phyloP scores from a whole-genome alignment of 2,888 invertebrate genomes.

The Drosophila bunnanda region DNA sequence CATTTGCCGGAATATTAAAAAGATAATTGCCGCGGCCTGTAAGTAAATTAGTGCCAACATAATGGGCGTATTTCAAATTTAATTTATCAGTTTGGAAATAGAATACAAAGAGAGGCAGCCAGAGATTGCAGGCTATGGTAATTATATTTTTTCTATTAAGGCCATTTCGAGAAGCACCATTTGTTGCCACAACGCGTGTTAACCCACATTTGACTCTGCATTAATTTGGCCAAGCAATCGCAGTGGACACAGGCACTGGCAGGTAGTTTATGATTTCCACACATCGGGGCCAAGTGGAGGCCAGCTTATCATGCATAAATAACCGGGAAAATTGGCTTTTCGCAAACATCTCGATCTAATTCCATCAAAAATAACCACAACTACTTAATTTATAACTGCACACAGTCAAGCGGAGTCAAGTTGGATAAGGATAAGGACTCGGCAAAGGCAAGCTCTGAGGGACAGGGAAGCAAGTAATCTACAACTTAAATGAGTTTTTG shows the following conservation, averaged over 20 bases:
- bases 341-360: conserved; percentile 46
- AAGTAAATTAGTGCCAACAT: conserved; percentile 59
- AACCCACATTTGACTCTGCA: conserved; percentile 33
- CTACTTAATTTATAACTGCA: conserved; percentile 45
- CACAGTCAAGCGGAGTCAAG: conserved; percentile 36
- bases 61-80: conserved; percentile 67
- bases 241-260: conserved; percentile 17
- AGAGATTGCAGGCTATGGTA: conserved; percentile 6
- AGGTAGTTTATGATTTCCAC: conserved; percentile 21
- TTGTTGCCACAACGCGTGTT: background rate
- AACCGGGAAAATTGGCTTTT: conserved; percentile 34
- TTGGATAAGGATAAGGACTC: too few species aligned
- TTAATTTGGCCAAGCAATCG: conserved; percentile 25
- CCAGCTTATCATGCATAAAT: conserved; percentile 31
- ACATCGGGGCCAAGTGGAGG: conserved; percentile 9
- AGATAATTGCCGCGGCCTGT: conserved; percentile 58
- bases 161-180: background rate
- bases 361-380: conserved; percentile 51
- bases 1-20: conserved; percentile 65
- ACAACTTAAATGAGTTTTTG: conserved; percentile 75
- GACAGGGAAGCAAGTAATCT: conserved; percentile 60
- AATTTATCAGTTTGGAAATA: conserved; percentile 56
- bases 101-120: background rate
- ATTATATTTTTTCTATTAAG: conserved; percentile 35
- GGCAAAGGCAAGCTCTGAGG: conserved; percentile 8